Evolutionary conservation across 1,140 invertebrate genomes (phyloP), one percentile per base, ranked within the genome.

Genomic region (Mylabris phalerata): DNA sequence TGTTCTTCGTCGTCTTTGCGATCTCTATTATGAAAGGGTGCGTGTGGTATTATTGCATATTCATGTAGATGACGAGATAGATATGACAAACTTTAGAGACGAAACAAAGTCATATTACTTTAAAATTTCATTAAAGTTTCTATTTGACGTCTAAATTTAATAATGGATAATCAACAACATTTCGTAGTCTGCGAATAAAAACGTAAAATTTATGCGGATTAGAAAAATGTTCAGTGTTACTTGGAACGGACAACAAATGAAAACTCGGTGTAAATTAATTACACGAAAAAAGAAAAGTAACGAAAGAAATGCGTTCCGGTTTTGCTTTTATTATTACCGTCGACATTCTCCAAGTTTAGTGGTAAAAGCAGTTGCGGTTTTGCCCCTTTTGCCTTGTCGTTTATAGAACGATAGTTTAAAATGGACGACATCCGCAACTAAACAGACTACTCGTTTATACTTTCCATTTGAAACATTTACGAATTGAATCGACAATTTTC

Each of bases 391-490:
- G 1, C 19, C 19, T 2, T 19, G 19, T 19, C 19, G 19, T 50
- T 32, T 42, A 46, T 50, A 19, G 10, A 49, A 51, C 47, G 26
- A 42, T 39, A 59, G 50, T 47, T 54, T 56, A 46, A 48, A 62
- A 59, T 50, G 56, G 41, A 47, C 60, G 50, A 62, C 60, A 59
- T 62, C 56, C 60, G 60, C 54, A 62, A 59, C 56, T 58, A 58
- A 61, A 55, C 54, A 57, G 47, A 54, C 60, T 19, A 49, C 27
- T 47, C 60, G 50, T 61, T 58, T 58, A 61, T 49, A 40, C 51
- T 58, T 61, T 61, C 60, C 58, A 58, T 55, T 61, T 61, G 58
- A 54, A 58, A 54, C 55, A 61, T 61, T 52, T 55, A 48, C 59
- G 50, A 55, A 60, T 56, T 60, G 56, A 60, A 51, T 50, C 45